Base-by-base conservation (phyloP, 2,888 invertebrate genomes). In the Sicus ferrugineus region DNA sequence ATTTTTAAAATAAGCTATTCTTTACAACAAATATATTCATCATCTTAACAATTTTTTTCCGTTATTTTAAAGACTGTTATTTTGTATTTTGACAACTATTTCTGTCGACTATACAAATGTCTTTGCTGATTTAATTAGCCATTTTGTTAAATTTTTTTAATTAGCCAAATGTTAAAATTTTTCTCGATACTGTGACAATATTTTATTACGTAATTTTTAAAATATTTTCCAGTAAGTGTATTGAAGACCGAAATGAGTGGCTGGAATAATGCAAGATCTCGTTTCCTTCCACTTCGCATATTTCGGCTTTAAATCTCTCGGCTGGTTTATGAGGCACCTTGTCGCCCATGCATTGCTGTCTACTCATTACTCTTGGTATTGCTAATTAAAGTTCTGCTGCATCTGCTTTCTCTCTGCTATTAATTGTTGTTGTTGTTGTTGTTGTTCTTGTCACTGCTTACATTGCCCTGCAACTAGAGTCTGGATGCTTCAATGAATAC, bases 321-420 rank as follows among this genome's bases (percentile, higher is more conserved):
- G 50, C 19, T n/a, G 50, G n/a, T 50, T 42, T 42, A n/a, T 21
- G 9, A 19, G 50, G 50, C 11, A 9, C 21, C 50, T 21, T n/a
- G 9, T 50, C 21, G 21, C 19, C 21, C 50, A 6, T n/a, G 21
- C 50, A 9, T n/a, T 9, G 50, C 48, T 50, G 50, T 50, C 50
- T 50, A 50, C 23, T 61, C 50, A 42, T 64, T 52, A 64, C 52
- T 52, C 50, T 31, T 38, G 50, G 42, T n/a, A 31, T n/a, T 64
- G 64, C 64, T 64, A 64, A 64, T 64, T 64, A 64, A 64, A 31
- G 21, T 28, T 23, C 31, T 64, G 64, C 52, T 50, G 50, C 50
- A 34, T 31, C 14, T 59, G 34, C 21, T 64, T 31, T 16, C 30
- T 23, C 42, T 52, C 16, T 64, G 52, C 34, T 64, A 11, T 26